These are phyloP conservation scores for Scaptomyza pallida DNA, from an alignment of 1,140 invertebrate genomes.

Conservation along the genomic window DNA sequence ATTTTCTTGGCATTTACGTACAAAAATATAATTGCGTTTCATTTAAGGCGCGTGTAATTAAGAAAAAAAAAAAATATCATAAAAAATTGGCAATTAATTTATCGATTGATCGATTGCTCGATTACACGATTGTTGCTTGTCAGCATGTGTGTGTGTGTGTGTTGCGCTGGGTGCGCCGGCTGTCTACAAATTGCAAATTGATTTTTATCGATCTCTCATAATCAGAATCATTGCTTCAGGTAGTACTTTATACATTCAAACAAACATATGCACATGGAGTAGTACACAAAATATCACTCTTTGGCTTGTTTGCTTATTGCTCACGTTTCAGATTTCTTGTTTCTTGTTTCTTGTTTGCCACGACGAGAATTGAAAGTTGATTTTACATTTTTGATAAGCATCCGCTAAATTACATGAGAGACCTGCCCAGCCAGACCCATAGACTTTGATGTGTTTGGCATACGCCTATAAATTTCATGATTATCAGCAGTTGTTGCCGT, in stretches of 20 bases:
- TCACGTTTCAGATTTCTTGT: constrained; percentile 62
- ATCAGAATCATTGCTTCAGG: constrained; percentile 66
- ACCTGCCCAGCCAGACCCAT: constrained; percentile 46
- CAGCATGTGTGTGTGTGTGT: neutral
- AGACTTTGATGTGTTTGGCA: constrained; percentile 74
- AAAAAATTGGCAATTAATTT: constrained; percentile 41
- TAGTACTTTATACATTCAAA: neutral
- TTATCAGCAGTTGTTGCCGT: constrained; percentile 69
- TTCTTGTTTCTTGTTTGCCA: constrained; percentile 41
- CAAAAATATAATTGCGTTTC: constrained; percentile 61
- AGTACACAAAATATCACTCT: constrained; percentile 74
- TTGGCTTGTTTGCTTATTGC: constrained; percentile 63
- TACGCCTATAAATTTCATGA: constrained; percentile 77
- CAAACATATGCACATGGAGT: neutral
- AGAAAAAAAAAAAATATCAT: constrained; percentile 51
- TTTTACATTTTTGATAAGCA: constrained; percentile 80
- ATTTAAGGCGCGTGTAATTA: constrained; percentile 68
- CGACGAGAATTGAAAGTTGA: constrained; percentile 71
- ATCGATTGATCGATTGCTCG: constrained; percentile 57
- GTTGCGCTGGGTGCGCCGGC: constrained; percentile 52
- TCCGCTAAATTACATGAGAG: constrained; percentile 75
- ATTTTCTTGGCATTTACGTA: constrained; percentile 54
- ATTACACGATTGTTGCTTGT: neutral
- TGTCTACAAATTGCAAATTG: constrained; percentile 80
- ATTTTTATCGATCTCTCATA: constrained; percentile 78